Evolutionary conservation across 1,140 invertebrate species (phyloP).

Genomic region (Danaus melanippus): DNA sequence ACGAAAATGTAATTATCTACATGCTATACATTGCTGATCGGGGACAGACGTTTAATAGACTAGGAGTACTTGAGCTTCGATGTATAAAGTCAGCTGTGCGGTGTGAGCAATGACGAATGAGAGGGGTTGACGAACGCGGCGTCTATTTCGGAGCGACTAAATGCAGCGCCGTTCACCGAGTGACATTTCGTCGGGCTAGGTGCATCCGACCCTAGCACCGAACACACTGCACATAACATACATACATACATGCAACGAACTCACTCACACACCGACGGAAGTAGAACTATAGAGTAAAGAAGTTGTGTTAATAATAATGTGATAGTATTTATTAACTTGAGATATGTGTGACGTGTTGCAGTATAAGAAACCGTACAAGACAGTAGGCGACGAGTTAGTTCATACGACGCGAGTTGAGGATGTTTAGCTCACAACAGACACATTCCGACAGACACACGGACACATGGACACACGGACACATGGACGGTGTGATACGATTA

Average conservation of each 20-base stretch:
- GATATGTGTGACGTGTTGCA: too few species aligned
- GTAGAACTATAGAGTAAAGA: too few species aligned
- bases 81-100: conserved; percentile 44
- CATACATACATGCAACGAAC: conserved; percentile 22
- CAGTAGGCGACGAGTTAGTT: too few species aligned
- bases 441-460: conserved; percentile 6
- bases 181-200: conserved; percentile 66
- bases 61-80: conserved; percentile 27
- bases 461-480: too few species aligned
- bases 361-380: too few species aligned
- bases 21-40: conserved; percentile 30
- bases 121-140: conserved; percentile 66
- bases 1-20: neutral
- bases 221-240: conserved; percentile 18
- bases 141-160: conserved; percentile 68
- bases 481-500: conserved; percentile 19
- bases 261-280: neutral
- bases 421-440: conserved; percentile 6
- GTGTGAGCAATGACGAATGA: conserved; percentile 55
- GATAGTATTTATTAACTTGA: too few species aligned
- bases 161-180: conserved; percentile 58
- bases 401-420: neutral
- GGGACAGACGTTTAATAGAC: conserved; percentile 16
- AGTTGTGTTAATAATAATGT: too few species aligned
- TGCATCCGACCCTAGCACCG: conserved; percentile 59